phyloP scores from a whole-genome alignment of 2,888 invertebrate species.

The Nephrotoma appendiculata region DNA sequence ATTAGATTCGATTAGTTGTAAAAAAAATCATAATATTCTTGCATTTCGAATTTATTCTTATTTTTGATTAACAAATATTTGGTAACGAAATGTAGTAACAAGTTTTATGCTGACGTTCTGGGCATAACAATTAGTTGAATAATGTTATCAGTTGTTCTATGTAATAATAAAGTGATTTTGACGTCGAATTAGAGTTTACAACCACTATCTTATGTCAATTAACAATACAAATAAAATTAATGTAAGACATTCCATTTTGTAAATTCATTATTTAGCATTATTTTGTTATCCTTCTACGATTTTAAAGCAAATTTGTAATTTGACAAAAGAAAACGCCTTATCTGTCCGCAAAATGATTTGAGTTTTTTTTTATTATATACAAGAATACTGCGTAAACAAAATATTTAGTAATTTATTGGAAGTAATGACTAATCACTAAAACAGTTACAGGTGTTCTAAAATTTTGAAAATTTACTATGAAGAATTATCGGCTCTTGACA shows the following conservation, averaged over 20 bases:
- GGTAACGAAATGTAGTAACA: too few species aligned
- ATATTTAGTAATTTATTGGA: neutral
- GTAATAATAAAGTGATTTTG: neutral
- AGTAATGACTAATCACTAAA: neutral
- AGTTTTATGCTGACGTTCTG: too few species aligned
- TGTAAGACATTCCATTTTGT: neutral
- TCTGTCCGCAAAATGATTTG: neutral
- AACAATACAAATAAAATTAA: neutral
- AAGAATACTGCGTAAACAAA: neutral
- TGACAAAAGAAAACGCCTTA: neutral
- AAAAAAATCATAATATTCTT: too few species aligned
- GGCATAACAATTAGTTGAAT: neutral
- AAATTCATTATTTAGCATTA: neutral
- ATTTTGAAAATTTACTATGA: neutral
- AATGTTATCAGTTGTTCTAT: neutral
- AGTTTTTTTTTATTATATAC: neutral
- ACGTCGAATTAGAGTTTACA: neutral
- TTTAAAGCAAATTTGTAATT: neutral
- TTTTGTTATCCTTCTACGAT: neutral
- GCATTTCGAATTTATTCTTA: too few species aligned
- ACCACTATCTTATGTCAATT: neutral
- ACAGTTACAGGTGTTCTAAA: neutral
- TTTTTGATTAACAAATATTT: too few species aligned
- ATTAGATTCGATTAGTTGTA: too few species aligned
- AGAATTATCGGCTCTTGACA: neutral